Conservation (phyloP, 1,140 invertebrate genomes). For the Belonocnema kinseyi region DNA sequence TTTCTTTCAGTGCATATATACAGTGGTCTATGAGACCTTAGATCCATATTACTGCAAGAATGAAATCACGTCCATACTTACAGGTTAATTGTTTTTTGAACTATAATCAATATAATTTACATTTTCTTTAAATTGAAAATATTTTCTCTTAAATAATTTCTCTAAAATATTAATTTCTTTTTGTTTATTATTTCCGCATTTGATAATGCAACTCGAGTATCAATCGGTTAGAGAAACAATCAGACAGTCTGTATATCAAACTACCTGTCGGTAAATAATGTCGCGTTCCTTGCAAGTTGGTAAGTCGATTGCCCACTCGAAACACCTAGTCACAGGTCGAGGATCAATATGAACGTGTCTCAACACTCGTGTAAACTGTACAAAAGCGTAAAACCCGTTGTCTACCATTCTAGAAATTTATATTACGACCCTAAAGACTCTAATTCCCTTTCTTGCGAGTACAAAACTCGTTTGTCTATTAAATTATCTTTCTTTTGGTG, state of each 20-base stretch:
- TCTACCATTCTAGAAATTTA: conserved; percentile 57
- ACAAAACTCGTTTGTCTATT: too few relatives aligned
- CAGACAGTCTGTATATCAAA: conserved; percentile 43
- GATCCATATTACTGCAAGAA: too few relatives aligned
- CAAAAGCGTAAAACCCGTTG: conserved; percentile 57
- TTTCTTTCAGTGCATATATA: too few relatives aligned
- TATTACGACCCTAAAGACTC: conserved; percentile 24
- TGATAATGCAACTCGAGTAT: neutral
- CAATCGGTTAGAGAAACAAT: conserved; percentile 55
- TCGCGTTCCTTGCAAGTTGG: conserved; percentile 52
- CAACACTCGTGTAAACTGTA: conserved; percentile 54
- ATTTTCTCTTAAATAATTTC: conserved; percentile 39
- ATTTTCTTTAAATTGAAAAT: conserved; percentile 34
- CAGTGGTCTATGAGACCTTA: too few relatives aligned
- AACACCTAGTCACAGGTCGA: conserved; percentile 54
- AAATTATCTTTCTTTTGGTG: too few relatives aligned
- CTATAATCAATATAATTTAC: too few relatives aligned
- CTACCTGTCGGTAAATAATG: conserved; percentile 53
- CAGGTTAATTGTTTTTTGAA: too few relatives aligned
- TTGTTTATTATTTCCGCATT: too few relatives aligned
- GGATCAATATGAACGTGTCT: conserved; percentile 55
- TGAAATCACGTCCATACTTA: too few relatives aligned
- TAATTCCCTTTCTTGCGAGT: too few relatives aligned
- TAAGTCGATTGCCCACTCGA: conserved; percentile 65
- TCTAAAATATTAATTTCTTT: too few relatives aligned